phyloP scores from a whole-genome alignment of 2,888 invertebrate species.

The Chorisops tibialis region DNA sequence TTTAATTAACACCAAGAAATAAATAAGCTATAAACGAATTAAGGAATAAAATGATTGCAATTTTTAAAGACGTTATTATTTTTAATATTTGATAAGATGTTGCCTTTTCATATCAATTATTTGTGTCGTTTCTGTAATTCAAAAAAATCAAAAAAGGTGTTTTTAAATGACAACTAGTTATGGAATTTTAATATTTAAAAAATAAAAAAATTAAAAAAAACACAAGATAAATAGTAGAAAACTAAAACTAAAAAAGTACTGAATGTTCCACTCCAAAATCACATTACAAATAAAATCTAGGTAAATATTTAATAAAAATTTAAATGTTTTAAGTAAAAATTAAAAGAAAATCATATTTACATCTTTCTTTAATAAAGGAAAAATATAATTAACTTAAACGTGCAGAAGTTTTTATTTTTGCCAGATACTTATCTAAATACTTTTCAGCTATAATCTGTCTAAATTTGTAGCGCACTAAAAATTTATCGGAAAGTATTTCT shows the following conservation, averaged over 20 bases:
- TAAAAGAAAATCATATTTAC: no score
- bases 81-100: conserved; percentile 11
- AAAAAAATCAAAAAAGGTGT: no score
- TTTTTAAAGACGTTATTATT: neutral
- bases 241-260: neutral
- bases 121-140: conserved; percentile 6
- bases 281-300: neutral
- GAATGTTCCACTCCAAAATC: conserved; percentile 10
- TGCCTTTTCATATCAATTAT: conserved; percentile 26
- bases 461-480: no score
- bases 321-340: no score
- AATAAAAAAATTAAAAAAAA: neutral
- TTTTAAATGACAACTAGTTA: neutral
- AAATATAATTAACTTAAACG: no score
- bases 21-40: no score
- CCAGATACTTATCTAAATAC: no score
- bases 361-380: no score
- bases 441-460: no score
- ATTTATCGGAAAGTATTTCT: no score
- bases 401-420: no score
- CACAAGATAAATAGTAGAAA: neutral
- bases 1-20: no score
- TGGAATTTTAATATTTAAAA: conserved; percentile 1
- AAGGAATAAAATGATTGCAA: neutral
- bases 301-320: neutral